phyloP scores from a whole-genome alignment of 2,113 vertebrate genomes.

The Mesoclemmys tuberculata region DNA sequence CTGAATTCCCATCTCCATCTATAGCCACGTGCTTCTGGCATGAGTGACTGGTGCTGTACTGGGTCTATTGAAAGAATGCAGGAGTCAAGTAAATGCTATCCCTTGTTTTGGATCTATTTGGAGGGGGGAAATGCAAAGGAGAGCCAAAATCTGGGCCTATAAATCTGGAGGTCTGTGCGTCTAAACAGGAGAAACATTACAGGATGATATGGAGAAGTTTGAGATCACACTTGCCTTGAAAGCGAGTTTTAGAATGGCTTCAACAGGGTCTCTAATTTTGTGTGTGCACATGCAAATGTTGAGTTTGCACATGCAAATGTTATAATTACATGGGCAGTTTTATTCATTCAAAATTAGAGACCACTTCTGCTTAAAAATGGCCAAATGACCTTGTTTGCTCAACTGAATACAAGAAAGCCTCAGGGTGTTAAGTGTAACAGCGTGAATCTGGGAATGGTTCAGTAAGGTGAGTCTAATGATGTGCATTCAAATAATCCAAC shows the following conservation, averaged over 20 bases:
- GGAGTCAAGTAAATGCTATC: not conserved
- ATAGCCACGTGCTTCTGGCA: rapidly evolving
- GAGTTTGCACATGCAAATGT: not conserved
- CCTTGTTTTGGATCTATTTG: not conserved
- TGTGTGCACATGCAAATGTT: not conserved
- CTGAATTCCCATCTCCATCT: not conserved
- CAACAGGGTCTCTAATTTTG: not conserved
- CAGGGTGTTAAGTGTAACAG: not conserved
- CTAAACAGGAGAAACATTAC: slow-evolving; percentile 55
- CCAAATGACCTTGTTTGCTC: not conserved
- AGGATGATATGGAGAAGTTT: not conserved
- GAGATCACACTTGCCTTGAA: not conserved
- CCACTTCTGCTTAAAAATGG: not conserved
- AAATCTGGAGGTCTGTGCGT: not conserved
- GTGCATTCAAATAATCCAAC: not conserved
- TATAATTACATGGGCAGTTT: not conserved
- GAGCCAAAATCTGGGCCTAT: slow-evolving; percentile 36
- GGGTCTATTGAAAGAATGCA: not conserved
- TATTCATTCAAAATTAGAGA: not conserved
- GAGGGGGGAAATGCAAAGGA: not conserved
- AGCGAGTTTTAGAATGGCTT: not conserved
- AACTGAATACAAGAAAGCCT: not conserved
- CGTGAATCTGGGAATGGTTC: not conserved
- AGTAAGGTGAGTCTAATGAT: not conserved
- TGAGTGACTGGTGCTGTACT: not conserved